Percentiles rank a stretch among this genome's conserved stretches.
Evolutionary conservation across 2,888 invertebrate species (phyloP).

Genomic region (Heliconius sara): DNA sequence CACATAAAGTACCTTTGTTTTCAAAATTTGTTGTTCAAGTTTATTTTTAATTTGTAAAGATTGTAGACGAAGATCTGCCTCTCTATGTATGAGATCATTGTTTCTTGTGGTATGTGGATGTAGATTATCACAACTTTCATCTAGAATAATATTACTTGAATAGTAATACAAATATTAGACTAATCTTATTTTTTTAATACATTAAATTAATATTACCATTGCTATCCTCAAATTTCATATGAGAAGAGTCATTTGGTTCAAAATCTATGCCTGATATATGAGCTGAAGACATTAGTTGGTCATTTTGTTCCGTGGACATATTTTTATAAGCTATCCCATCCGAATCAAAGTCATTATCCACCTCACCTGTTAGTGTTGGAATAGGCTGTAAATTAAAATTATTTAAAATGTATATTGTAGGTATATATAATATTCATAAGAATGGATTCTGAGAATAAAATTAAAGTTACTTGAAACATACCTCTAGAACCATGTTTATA

Average conservation of each 20-base stretch:
- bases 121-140: conserved; percentile 4
- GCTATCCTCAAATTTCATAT: conserved; percentile 14
- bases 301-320: conserved; percentile 1
- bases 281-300: neutral
- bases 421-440: neutral
- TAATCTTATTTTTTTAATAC: neutral
- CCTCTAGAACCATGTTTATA: conserved; percentile 1
- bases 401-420: neutral
- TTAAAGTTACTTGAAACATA: neutral
- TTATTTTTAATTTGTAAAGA: conserved; percentile 14
- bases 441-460: neutral
- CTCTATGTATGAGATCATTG: neutral
- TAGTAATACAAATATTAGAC: neutral
- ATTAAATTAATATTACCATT: neutral
- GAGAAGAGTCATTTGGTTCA: conserved; percentile 11
- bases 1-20: conserved; percentile 1
- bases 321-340: conserved; percentile 17
- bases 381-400: neutral
- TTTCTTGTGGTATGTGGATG: conserved; percentile 5
- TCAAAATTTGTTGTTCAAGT: conserved; percentile 15
- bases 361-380: conserved; percentile 8
- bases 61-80: conserved; percentile 2
- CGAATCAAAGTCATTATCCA: conserved; percentile 14
- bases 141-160: neutral
- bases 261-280: conserved; percentile 1